Base-by-base conservation (phyloP, 2,888 invertebrate genomes). In the Folsomia manolachei region DNA sequence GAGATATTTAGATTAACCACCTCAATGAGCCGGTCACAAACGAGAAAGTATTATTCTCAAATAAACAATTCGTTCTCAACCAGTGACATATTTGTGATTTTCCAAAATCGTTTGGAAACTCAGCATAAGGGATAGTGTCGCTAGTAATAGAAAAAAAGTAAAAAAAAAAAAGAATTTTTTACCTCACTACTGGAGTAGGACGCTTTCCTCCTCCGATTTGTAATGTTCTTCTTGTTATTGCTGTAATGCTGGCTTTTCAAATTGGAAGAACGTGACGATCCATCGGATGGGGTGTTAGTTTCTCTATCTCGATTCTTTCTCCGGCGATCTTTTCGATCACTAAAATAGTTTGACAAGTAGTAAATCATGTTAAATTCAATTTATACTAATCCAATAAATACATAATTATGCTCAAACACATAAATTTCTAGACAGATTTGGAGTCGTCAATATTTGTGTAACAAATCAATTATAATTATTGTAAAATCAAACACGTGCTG, bases 241-340 rank as follows among this genome's bases (percentile, higher is more conserved):
- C 70, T 70, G 68, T 74, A 69, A 69, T 75, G 66, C 53, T 74
- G 64, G 24, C 72, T 67, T 64, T 76, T 76, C 25, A 75, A 67
- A 71, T 77, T 75, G 21, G 75, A 70, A 26, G 77, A 72, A 69
- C 74, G 75, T 27, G 76, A 71, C 27, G 78, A 73, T 53, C 73
- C 69, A 75, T 80, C 80, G 61, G 77, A 69, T 1, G 78, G 76
- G 64, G 80, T 77, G 62, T 76, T 75, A 27, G 78, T 75, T n/a
- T 80, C 80, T 72, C 76, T 75, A 56, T 76, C 77, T 24, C 78
- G 75, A 73, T 78, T 79, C 62, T 71, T 74, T 75, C 78, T 79
- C 66, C 78, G 73, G 74, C 80, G 80, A 70, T 80, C 80, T 75
- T 80, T 80, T 70, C 79, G 77, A 78, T 79, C 79, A 76, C 79